These are phyloP conservation scores for Scomberomorus guttatus DNA, from an alignment of 2,797 vertebrate genomes.

Conservation along the genomic window DNA sequence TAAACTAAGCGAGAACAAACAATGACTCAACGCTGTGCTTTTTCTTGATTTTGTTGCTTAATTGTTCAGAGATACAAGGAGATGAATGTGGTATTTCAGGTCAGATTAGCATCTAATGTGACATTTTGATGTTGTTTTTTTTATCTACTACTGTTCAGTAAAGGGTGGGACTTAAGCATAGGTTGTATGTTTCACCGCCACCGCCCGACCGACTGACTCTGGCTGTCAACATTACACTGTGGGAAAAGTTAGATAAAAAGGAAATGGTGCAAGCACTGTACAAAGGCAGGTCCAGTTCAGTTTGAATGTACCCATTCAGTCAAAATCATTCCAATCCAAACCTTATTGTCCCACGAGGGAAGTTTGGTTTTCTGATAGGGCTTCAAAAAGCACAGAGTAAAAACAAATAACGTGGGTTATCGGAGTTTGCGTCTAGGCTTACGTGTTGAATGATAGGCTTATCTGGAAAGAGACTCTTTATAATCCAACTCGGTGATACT, in stretches of 20 bases:
- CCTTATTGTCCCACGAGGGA: conserved; percentile 17
- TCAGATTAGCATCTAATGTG: not conserved
- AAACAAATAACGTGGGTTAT: not conserved
- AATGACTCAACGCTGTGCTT: not conserved
- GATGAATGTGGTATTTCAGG: not conserved
- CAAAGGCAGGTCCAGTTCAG: conserved; percentile 40
- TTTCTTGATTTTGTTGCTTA: not conserved
- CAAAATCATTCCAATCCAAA: conserved; percentile 28
- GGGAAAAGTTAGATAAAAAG: conserved; percentile 54
- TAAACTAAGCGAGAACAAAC: conserved; percentile 11
- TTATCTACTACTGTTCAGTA: not conserved
- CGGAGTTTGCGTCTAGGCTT: not conserved
- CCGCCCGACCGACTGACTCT: conserved; percentile 37
- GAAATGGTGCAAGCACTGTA: not conserved
- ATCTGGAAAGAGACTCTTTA: not conserved
- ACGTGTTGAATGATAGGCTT: not conserved
- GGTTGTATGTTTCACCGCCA: conserved; percentile 18
- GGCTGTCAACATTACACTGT: conserved; percentile 27
- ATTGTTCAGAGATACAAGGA: conserved; percentile 3
- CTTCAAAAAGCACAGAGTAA: conserved; percentile 16
- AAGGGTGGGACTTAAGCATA: conserved; percentile 12
- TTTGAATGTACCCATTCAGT: conserved; percentile 46
- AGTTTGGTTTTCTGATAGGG: conserved; percentile 37
- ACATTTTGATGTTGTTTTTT: not conserved
- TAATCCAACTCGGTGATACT: not conserved